These are phyloP conservation scores for Caenorhabditis wallacei DNA, from an alignment of 2,888 invertebrate species.

Conservation along the genomic window DNA sequence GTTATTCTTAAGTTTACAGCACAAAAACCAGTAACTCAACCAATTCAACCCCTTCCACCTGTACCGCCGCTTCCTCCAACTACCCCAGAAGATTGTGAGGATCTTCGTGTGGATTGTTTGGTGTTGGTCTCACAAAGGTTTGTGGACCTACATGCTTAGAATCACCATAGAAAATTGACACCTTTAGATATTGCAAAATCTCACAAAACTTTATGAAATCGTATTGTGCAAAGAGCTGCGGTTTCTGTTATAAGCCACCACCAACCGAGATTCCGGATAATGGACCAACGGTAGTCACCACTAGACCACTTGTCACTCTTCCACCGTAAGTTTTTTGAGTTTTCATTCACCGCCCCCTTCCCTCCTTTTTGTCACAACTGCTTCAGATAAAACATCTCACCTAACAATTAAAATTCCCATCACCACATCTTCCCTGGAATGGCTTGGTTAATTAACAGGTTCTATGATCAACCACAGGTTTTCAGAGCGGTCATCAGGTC, in stretches of 20 bases:
- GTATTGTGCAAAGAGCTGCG: conserved; percentile 80
- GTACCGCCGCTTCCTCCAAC: conserved; percentile 65
- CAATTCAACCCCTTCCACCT: conserved; percentile 55
- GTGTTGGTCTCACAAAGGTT: conserved; percentile 71
- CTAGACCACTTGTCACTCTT: conserved; percentile 75
- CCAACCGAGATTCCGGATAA: conserved; percentile 77
- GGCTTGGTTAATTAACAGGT: conserved; percentile 41
- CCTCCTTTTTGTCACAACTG: neutral
- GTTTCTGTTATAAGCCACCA: conserved; percentile 80
- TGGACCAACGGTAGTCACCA: conserved; percentile 73
- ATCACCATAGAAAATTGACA: neutral
- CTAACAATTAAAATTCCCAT: neutral
- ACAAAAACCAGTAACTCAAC: conserved; percentile 49
- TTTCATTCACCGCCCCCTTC: neutral
- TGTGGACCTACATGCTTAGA: too few species aligned
- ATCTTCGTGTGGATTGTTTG: conserved; percentile 81
- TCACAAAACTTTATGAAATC: conserved; percentile 78
- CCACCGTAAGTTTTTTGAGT: conserved; percentile 60
- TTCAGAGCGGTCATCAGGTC: conserved; percentile 65
- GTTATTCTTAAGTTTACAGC: conserved; percentile 58
- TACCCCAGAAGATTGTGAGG: conserved; percentile 76
- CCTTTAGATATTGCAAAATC: conserved; percentile 71
- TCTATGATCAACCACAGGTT: conserved; percentile 59
- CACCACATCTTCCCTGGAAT: conserved; percentile 3
- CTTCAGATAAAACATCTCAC: conserved; percentile 9